These are phyloP conservation scores for Mythimna pallens DNA, from an alignment of 2,888 invertebrate species.

Conservation along the genomic window DNA sequence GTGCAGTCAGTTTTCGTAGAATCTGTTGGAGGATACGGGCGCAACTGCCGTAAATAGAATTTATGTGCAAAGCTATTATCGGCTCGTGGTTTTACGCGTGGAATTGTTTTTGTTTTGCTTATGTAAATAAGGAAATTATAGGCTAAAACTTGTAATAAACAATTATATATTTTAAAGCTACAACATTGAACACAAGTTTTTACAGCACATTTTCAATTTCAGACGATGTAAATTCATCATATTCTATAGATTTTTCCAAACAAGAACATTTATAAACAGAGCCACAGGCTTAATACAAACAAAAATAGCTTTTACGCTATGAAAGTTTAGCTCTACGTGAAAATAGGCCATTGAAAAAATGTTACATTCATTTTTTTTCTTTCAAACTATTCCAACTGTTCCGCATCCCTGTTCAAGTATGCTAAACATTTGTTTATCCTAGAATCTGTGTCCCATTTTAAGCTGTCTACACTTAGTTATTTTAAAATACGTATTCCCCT, in stretches of 20 bases:
- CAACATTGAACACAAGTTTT: background rate
- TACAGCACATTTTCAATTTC: background rate
- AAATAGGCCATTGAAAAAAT: slow-evolving; percentile 6
- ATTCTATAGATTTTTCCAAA: background rate
- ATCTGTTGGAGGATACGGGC: slow-evolving; percentile 41
- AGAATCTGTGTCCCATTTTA: slow-evolving; percentile 50
- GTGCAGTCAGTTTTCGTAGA: slow-evolving; percentile 56
- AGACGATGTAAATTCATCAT: background rate
- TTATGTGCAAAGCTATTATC: slow-evolving; percentile 44
- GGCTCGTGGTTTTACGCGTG: slow-evolving; percentile 36
- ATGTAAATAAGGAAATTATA: slow-evolving; percentile 46
- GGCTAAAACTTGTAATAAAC: slow-evolving; percentile 1
- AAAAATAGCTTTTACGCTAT: slow-evolving; percentile 5
- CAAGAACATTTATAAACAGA: slow-evolving; percentile 25
- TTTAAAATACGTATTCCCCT: slow-evolving; percentile 45
- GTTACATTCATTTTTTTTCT: slow-evolving; percentile 8
- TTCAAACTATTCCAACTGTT: slow-evolving; percentile 11
- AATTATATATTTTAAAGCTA: no score
- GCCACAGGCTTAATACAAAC: slow-evolving; percentile 4
- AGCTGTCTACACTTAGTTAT: slow-evolving; percentile 52
- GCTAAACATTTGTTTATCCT: slow-evolving; percentile 51
- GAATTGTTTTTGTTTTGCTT: slow-evolving; percentile 37
- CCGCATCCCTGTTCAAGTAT: slow-evolving; percentile 39
- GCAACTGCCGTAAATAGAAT: slow-evolving; percentile 55
- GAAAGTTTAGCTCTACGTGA: slow-evolving; percentile 1